Evolutionary conservation across 2,113 vertebrate genomes (phyloP), one percentile per base, ranked within the genome.

Genomic region (Mastomys natalensis): DNA sequence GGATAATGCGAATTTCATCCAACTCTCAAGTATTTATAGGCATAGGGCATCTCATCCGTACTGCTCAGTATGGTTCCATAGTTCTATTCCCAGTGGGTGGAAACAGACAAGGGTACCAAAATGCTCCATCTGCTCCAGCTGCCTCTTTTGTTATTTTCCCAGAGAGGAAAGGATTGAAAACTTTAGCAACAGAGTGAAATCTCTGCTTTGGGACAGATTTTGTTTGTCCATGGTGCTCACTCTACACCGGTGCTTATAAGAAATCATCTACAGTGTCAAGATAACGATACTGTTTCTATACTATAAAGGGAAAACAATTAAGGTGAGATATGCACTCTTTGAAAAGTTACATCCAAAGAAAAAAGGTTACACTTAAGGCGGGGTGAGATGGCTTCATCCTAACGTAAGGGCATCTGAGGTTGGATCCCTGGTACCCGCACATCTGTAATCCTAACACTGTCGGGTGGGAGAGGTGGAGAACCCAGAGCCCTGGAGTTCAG

Each of bases 131-230:
- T 80, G 24, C 26, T 85, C 60, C 60, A n/a, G 77, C 92, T 80
- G 24, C 31, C 5, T 87, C 77, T 89, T 89, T 53, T 19, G 40
- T 66, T 77, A 29, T 86, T 95, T 90, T 68, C n/a, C 17, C 24
- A 15, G 26, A 70, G 73, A 95, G 51, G 34, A 48, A 96, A 93
- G 43, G 24, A 87, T 53, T 91, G 90, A 64, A 85, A 93, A 91
- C 43, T 26, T 17, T 62, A 87, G 55, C 45, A n/a, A 45, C 48
- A 31, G 48, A 43, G 58, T 60, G 10, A 88, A 66, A 34, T 7
- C 34, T 88, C 76, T 74, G 5, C n/a, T 55, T 89, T 48, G 73
- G 16, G 68, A 24, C 93, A 55, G 48, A 86, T 87, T 93, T 92
- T 87, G 12, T 89, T 92, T 78, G 22, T 84, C 15, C 34, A 45